phyloP scores from a whole-genome alignment of 2,797 vertebrate species.

The Pangasius krempfi region DNA sequence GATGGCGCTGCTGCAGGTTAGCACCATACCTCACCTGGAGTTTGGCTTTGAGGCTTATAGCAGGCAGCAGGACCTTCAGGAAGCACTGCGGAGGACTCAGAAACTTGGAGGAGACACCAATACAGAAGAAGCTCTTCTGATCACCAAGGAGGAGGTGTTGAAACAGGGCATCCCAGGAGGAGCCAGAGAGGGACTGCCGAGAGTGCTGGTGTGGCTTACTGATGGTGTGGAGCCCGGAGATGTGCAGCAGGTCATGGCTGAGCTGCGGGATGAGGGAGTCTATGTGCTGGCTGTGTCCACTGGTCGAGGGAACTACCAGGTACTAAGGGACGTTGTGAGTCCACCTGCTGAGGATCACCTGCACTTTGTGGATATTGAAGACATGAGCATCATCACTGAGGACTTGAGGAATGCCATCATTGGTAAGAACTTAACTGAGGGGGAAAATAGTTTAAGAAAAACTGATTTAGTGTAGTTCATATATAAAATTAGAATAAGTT shows the following conservation, averaged over 20 bases:
- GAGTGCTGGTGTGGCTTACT: conserved; percentile 94
- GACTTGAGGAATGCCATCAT: conserved; percentile 84
- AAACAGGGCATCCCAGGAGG: conserved; percentile 61
- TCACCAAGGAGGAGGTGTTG: conserved; percentile 78
- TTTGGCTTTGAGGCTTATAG: conserved; percentile 80
- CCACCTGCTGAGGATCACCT: conserved; percentile 81
- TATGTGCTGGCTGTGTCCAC: conserved; percentile 90
- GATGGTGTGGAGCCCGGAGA: conserved; percentile 90
- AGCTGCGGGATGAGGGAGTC: conserved; percentile 83
- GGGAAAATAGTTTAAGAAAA: background rate
- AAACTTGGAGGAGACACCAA: conserved; percentile 93
- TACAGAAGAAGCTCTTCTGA: conserved; percentile 83
- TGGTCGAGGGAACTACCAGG: conserved; percentile 84
- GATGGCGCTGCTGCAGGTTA: conserved; percentile 86
- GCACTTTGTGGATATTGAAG: conserved; percentile 93
- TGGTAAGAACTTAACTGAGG: conserved; percentile 72
- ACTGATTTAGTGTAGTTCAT: background rate
- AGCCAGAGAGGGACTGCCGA: conserved; percentile 80
- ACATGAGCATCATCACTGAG: conserved; percentile 85
- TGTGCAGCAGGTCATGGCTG: conserved; percentile 81
- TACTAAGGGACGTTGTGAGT: conserved; percentile 83
- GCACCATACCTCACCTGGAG: conserved; percentile 84
- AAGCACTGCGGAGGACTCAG: conserved; percentile 72
- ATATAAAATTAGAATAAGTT: background rate
- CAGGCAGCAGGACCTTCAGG: conserved; percentile 68